Conservation (phyloP, 2,113 vertebrate species). For the Gopherus evgoodei region DNA sequence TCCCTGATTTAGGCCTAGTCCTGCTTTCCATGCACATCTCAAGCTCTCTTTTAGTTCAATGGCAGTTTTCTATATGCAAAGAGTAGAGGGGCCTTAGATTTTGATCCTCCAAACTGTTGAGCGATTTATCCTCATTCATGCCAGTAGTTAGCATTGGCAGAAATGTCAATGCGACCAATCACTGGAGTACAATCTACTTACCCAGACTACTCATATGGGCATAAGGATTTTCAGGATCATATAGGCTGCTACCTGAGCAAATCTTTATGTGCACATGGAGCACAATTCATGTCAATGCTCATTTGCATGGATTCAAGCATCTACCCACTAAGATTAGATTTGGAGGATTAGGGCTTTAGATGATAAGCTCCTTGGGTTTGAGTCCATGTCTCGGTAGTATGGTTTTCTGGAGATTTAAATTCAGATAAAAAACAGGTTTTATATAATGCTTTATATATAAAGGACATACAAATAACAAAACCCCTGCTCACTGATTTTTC, state of each 20-base stretch:
- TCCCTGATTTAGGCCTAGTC: neutral
- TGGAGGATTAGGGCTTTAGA: neutral
- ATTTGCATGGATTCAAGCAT: neutral
- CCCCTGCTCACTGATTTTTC: neutral
- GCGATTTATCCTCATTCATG: neutral
- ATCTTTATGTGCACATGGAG: neutral
- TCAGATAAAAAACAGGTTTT: neutral
- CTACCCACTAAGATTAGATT: neutral
- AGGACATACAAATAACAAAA: neutral
- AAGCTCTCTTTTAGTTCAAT: neutral
- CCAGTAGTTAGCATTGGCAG: neutral
- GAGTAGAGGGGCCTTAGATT: neutral
- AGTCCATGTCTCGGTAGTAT: neutral
- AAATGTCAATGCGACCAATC: neutral
- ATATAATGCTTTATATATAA: neutral
- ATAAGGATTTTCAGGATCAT: neutral
- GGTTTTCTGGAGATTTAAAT: neutral
- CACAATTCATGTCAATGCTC: neutral
- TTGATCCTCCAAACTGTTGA: neutral
- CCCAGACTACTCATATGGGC: neutral
- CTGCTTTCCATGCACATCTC: neutral
- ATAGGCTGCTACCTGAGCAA: neutral
- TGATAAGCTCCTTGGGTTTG: neutral
- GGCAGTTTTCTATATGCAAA: neutral
- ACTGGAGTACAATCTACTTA: neutral